Evolutionary conservation across 2,797 vertebrate species (phyloP), one percentile per base, ranked within the genome.

Genomic region (Gymnopithys bicolor): DNA sequence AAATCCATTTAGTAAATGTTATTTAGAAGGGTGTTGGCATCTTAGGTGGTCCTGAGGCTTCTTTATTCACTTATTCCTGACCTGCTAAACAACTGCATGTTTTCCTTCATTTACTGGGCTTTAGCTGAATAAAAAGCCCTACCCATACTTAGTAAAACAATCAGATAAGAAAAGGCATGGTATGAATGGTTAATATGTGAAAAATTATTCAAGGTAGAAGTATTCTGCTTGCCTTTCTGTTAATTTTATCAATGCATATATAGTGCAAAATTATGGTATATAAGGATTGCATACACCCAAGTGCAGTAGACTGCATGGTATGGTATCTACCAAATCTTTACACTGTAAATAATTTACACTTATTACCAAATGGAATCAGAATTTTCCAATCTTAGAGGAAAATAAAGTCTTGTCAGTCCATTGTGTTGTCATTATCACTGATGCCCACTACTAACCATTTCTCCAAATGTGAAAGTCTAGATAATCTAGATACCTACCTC

Each of bases 201-300:
- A 92, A 97, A 97, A 95, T 63, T 96, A 94, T 92, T 95, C 74
- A 93, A 95, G 93, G 89, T 79, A 93, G 77, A 96, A 95, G 51
- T 93, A 74, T 73, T 93, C 82, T 90, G 77, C 87, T 87, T 93
- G 80, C 91, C 92, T 76, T 96, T 96, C 90, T 89, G 59, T 92
- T 87, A 55, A 62, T 83, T 84, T 84, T 89, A 48, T 74, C 71
- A 64, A 19, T 46, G 78, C 84, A 76, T 86, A 59, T 86, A 48
- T 74, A 89, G 90, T 91, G 81, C 86, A 71, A 63, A 75, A 28
- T 97, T 90, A 67, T 37, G 24, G 8, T 73, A 28, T 37, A 8
- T 55, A 39, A 90, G 93, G 94, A 94, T 96, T 94, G 43, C 28
- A 41, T 93, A 27, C 48, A 93, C 27, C 93, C 53, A 3, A 45